phyloP scores from a whole-genome alignment of 2,888 invertebrate species.

The Aspidiotus rigidus region DNA sequence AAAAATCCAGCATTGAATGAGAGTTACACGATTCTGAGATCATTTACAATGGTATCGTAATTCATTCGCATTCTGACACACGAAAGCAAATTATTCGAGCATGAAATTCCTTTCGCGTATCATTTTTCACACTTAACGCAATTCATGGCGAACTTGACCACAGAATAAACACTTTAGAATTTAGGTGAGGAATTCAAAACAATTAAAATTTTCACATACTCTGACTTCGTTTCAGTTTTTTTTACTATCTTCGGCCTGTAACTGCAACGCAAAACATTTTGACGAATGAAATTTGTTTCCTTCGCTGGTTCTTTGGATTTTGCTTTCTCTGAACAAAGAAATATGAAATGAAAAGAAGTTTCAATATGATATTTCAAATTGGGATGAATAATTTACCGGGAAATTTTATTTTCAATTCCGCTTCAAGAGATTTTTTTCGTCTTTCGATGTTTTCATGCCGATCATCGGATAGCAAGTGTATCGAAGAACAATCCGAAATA shows the following conservation, averaged over 20 bases:
- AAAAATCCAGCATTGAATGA: too few relatives aligned
- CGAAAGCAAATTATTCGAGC: too few relatives aligned
- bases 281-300: slow-evolving; percentile 28
- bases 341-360: background rate
- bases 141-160: too few relatives aligned
- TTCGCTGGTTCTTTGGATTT: slow-evolving; percentile 26
- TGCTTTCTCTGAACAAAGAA: slow-evolving; percentile 1
- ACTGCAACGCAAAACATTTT: slow-evolving; percentile 29
- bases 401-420: slow-evolving; percentile 6
- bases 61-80: too few relatives aligned
- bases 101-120: too few relatives aligned
- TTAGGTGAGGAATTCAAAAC: background rate
- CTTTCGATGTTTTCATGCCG: background rate
- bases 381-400: slow-evolving; percentile 2
- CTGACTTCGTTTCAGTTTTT: slow-evolving; percentile 18
- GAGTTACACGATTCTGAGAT: too few relatives aligned
- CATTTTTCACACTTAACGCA: too few relatives aligned
- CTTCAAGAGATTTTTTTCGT: slow-evolving; percentile 17
- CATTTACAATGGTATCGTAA: too few relatives aligned
- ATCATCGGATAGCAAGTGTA: background rate
- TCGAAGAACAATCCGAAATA: slow-evolving; percentile 5
- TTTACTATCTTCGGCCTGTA: slow-evolving; percentile 14
- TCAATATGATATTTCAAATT: background rate
- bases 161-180: background rate
- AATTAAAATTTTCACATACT: slow-evolving; percentile 12